Percentiles rank a stretch among this genome's conserved stretches.
These are phyloP conservation scores for Notoglanidium macrostoma DNA, from an alignment of 2,797 vertebrate genomes.

Conservation along the genomic window DNA sequence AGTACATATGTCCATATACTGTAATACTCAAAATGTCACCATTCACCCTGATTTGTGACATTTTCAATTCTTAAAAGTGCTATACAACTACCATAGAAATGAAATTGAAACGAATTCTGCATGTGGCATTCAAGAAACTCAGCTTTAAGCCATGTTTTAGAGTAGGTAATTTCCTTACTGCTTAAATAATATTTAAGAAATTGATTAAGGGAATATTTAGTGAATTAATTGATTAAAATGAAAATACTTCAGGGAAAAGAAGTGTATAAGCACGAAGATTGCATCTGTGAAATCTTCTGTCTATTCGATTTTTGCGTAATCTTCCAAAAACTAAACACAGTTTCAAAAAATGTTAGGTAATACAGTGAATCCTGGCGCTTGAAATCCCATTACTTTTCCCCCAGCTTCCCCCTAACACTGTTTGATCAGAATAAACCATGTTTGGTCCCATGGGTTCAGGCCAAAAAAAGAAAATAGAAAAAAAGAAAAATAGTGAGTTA, in stretches of 20 bases:
- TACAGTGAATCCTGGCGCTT: constrained; percentile 26
- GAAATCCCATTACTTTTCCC: constrained; percentile 42
- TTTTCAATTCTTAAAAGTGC: background rate
- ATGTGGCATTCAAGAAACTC: background rate
- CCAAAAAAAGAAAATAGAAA: constrained; percentile 14
- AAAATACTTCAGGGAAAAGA: background rate
- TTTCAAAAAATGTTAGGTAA: constrained; percentile 46
- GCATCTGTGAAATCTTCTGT: background rate
- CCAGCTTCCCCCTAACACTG: constrained; percentile 22
- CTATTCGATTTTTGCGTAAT: background rate
- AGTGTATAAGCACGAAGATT: constrained; percentile 9
- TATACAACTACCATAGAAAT: background rate
- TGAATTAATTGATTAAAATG: background rate
- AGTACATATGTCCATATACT: background rate
- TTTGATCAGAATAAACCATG: constrained; percentile 37
- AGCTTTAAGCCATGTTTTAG: background rate
- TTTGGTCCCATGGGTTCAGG: constrained; percentile 41
- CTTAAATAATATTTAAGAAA: background rate
- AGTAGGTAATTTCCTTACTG: background rate
- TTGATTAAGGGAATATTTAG: background rate
- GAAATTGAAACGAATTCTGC: background rate
- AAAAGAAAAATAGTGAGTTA: constrained; percentile 44
- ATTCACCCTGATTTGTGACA: background rate
- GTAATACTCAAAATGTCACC: background rate
- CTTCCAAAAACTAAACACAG: constrained; percentile 58